Percentiles rank a stretch among this genome's conserved stretches.
phyloP scores from a whole-genome alignment of 1,140 invertebrate genomes.

The Centruroides vittatus region DNA sequence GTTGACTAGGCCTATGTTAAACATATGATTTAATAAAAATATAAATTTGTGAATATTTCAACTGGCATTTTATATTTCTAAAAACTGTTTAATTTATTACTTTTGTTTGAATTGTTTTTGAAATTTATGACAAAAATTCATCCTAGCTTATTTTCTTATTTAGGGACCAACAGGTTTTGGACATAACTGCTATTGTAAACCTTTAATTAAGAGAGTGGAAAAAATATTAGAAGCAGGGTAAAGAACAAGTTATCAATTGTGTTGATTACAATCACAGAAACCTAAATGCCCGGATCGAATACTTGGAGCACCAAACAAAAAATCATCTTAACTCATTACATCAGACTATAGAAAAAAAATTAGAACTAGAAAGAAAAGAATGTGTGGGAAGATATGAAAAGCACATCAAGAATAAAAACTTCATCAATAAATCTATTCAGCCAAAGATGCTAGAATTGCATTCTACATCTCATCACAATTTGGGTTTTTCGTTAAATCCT shows the following conservation, averaged over 20 bases:
- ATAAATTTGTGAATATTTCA: too few species aligned
- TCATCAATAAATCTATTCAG: too few species aligned
- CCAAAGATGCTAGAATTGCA: too few species aligned
- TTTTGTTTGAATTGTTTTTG: too few species aligned
- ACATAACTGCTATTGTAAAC: slow-evolving; percentile 64
- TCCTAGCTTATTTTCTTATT: slow-evolving; percentile 6
- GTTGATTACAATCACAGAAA: slow-evolving; percentile 63
- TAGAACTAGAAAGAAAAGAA: slow-evolving; percentile 15
- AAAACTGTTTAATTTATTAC: too few species aligned
- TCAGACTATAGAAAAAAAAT: slow-evolving; percentile 21
- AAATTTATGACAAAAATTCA: too few species aligned
- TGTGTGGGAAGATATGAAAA: slow-evolving; percentile 12
- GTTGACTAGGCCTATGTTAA: too few species aligned
- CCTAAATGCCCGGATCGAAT: slow-evolving; percentile 58
- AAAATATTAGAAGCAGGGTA: slow-evolving; percentile 68
- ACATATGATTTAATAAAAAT: too few species aligned
- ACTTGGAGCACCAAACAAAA: slow-evolving; percentile 54
- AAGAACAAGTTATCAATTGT: slow-evolving; percentile 66
- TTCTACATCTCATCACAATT: too few species aligned
- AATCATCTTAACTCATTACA: slow-evolving; percentile 54
- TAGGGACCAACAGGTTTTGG: slow-evolving; percentile 74
- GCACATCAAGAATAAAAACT: too few species aligned
- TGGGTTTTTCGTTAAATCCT: too few species aligned
- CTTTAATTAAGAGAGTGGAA: slow-evolving; percentile 73
- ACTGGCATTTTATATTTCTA: too few species aligned